Conservation (phyloP, 1,140 invertebrate species). For the Aricia agestis region DNA sequence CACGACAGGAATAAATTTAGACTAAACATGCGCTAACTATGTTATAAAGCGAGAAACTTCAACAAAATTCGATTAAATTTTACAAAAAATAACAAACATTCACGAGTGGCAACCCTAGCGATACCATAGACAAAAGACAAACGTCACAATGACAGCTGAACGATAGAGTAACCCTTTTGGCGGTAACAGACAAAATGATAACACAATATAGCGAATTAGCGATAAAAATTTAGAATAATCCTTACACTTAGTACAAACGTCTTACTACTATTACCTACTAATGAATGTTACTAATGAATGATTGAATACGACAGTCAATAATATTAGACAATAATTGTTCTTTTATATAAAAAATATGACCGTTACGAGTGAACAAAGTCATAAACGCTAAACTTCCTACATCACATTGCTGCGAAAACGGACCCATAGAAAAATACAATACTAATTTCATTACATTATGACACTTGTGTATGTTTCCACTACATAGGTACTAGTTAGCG, state of each 20-base stretch:
- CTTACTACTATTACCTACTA: slow-evolving; percentile 7
- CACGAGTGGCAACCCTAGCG: not conserved
- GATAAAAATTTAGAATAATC: slow-evolving; percentile 5
- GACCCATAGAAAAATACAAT: slow-evolving; percentile 14
- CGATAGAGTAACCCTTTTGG: not conserved
- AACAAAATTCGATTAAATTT: slow-evolving; percentile 10
- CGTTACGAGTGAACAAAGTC: slow-evolving; percentile 7
- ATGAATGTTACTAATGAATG: slow-evolving; percentile 4
- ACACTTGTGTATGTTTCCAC: slow-evolving; percentile 17
- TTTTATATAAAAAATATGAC: slow-evolving; percentile 16
- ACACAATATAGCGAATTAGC: not conserved
- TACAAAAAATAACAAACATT: slow-evolving; percentile 1
- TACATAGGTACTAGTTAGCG: slow-evolving; percentile 40
- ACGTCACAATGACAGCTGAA: not conserved
- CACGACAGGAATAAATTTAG: slow-evolving; percentile 29
- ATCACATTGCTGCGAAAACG: not conserved
- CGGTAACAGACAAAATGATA: not conserved
- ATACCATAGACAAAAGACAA: slow-evolving; percentile 11
- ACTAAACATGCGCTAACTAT: slow-evolving; percentile 32
- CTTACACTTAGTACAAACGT: slow-evolving; percentile 8
- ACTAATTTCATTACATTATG: slow-evolving; percentile 15
- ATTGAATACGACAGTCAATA: slow-evolving; percentile 11
- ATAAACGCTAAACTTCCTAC: not conserved
- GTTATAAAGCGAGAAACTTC: slow-evolving; percentile 21
- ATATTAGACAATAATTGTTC: slow-evolving; percentile 1